Conservation (phyloP, 2,113 vertebrate genomes). For the Melanerpes aurifrons region DNA sequence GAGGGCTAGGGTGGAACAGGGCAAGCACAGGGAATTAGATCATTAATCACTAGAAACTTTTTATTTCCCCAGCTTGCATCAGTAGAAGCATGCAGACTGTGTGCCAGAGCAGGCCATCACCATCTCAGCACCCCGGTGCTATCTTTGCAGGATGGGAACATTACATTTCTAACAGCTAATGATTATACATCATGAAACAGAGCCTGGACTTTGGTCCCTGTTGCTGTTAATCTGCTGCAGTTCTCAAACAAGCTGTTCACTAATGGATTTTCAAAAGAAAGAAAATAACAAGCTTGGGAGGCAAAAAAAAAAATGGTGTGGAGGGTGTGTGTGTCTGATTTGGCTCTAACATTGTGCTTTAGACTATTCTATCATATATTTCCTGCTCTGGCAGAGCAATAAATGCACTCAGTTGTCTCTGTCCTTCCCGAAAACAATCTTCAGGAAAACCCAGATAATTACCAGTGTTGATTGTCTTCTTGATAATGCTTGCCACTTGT, state of each 20-base stretch:
- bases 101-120: background rate
- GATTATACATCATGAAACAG: conserved; percentile 61
- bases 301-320: background rate
- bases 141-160: conserved; percentile 25
- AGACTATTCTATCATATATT: background rate
- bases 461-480: conserved; percentile 98
- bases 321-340: accelerated
- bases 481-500: conserved; percentile 92
- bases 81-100: background rate
- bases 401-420: background rate
- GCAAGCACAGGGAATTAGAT: background rate
- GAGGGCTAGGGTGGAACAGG: background rate
- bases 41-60: background rate
- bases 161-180: conserved; percentile 53
- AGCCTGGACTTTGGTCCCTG: conserved; percentile 42
- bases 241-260: background rate
- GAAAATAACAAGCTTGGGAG: background rate
- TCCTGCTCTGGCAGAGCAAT: no score
- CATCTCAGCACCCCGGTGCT: background rate
- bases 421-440: background rate
- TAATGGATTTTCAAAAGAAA: background rate
- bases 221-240: background rate
- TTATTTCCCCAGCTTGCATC: background rate
- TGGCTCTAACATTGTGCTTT: background rate
- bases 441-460: conserved; percentile 60